These are phyloP conservation scores for Numida meleagris DNA, from an alignment of 2,113 vertebrate genomes.

Conservation along the genomic window DNA sequence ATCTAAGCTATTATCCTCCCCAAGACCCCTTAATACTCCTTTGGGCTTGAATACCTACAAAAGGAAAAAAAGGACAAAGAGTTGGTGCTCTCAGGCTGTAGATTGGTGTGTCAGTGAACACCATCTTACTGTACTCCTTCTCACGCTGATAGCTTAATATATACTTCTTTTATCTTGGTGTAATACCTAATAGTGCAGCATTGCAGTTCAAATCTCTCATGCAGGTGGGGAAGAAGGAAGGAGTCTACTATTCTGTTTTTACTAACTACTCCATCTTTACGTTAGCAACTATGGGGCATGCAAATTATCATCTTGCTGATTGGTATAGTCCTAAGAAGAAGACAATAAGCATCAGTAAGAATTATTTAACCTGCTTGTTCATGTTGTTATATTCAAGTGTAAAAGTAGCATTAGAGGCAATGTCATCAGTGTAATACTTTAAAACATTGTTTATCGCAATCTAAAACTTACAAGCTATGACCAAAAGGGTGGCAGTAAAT, in stretches of 20 bases:
- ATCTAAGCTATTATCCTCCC: neutral
- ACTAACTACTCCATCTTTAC: neutral
- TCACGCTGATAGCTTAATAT: neutral
- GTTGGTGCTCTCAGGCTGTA: neutral
- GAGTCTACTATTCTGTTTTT: neutral
- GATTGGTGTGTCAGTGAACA: neutral
- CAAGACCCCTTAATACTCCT: neutral
- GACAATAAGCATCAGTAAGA: neutral
- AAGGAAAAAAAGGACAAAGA: neutral
- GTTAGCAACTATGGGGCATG: neutral
- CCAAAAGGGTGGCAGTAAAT: neutral
- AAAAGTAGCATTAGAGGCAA: neutral
- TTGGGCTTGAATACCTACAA: neutral
- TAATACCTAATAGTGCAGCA: neutral
- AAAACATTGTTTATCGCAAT: neutral
- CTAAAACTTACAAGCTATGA: neutral
- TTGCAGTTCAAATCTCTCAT: neutral
- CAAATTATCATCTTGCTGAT: neutral
- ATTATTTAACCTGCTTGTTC: neutral
- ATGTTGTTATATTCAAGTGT: neutral
- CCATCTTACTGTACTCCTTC: neutral
- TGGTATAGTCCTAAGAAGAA: neutral
- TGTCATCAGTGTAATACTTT: neutral
- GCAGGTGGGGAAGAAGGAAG: fast-evolving
- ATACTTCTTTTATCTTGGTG: neutral